Evolutionary conservation across 1,140 invertebrate species (phyloP).

Genomic region (Archegozetes longisetosus): DNA sequence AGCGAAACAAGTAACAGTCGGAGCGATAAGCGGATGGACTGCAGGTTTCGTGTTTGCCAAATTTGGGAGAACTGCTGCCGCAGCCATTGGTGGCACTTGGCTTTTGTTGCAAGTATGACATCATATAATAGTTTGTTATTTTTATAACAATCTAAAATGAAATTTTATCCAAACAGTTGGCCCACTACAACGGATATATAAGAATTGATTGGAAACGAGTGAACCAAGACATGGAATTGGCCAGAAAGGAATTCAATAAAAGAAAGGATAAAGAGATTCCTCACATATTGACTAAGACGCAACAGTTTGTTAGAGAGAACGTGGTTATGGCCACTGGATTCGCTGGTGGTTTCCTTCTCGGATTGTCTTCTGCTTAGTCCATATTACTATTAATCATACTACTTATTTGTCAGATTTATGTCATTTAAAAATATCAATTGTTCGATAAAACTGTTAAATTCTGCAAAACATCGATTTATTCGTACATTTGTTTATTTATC

Average conservation of each 20-base stretch:
- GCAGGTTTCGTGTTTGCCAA: constrained; percentile 75
- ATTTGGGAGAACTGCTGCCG: constrained; percentile 73
- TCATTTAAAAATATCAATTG: too few relatives aligned
- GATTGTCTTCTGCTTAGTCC: constrained; percentile 36
- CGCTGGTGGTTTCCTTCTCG: constrained; percentile 66
- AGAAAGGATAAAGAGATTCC: constrained; percentile 53
- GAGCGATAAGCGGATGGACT: constrained; percentile 73
- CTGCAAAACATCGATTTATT: too few relatives aligned
- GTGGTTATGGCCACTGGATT: constrained; percentile 60
- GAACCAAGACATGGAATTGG: constrained; percentile 30
- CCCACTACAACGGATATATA: constrained; percentile 78
- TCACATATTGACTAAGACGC: constrained; percentile 53
- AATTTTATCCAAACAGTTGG: constrained; percentile 29
- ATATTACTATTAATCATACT: too few relatives aligned
- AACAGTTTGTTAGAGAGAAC: constrained; percentile 52
- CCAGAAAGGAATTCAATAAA: constrained; percentile 53
- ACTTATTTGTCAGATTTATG: too few relatives aligned
- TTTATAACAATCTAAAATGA: neutral
- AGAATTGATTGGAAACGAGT: constrained; percentile 69
- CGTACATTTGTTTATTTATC: too few relatives aligned
- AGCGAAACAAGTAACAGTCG: constrained; percentile 68
- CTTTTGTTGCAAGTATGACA: constrained; percentile 58
- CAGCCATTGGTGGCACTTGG: constrained; percentile 69
- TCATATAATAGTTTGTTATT: neutral
- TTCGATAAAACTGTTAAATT: too few relatives aligned